Evolutionary conservation across 2,797 vertebrate species (phyloP), one percentile per base, ranked within the genome.

Genomic region (Thaleichthys pacificus): DNA sequence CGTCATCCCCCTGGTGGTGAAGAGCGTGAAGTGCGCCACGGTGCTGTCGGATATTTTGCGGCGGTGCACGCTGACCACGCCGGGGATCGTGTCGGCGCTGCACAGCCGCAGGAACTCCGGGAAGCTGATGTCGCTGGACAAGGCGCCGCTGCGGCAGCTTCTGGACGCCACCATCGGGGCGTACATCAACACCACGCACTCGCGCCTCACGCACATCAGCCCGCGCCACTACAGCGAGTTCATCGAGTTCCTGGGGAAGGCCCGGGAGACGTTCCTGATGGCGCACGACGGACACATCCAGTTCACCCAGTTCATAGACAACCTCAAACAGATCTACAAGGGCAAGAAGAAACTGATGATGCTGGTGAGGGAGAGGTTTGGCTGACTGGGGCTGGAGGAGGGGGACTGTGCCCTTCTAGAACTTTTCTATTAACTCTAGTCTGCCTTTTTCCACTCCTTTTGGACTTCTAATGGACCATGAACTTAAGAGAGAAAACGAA

Each of bases 301-400:
- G 94, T 99, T 99, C 94, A 97, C 97, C 77, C 97, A 97, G 92
- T 99, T 99, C 78, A 98, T 99, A 84, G 97, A 99, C 74, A 99
- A 99, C 96, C 93, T 99, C 89, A 99, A 99, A 92, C 97, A 99
- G 91, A 99, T 98, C 89, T 99, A 99, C 93, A 99, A 99, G 95
- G 97, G 97, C 94, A 99, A 99, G 95, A 99, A 99, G 96, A 99
- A 99, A 96, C 96, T 99, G 74, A 99, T 99, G 97, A 98, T 99
- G 97, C 54, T 99, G 74, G 97, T 99, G 82, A 95, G 97, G 78
- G 97, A 99, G 84, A 84, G 97, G 63, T 99, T 99, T 72, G 97
- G 97, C 92, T 99, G 93, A 97, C 21, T 28, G 88, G 82, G 15
- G n/a, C 24, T 24, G 42, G 26, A n/a, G 3, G 51, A 12, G 3